Percentiles rank a stretch among this genome's conserved stretches.
phyloP scores from a whole-genome alignment of 2,797 vertebrate genomes.

The Chaetophractus vellerosus region DNA sequence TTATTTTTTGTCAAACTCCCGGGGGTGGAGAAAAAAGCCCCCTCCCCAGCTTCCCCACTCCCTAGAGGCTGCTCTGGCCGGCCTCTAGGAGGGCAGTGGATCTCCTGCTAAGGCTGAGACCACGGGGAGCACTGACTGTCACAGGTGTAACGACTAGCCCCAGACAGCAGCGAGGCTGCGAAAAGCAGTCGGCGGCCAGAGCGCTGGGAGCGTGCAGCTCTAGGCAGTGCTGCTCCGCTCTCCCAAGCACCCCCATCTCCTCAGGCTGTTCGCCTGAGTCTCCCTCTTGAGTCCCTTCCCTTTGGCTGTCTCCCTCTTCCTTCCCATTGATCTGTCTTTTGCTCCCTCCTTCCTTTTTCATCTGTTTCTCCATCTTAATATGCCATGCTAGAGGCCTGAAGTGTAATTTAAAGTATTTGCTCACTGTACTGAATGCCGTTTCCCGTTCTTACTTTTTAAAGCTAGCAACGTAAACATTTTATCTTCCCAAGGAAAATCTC shows the following conservation, averaged over 20 bases:
- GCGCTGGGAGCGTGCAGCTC: too few relatives aligned
- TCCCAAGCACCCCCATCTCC: background rate
- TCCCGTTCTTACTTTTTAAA: background rate
- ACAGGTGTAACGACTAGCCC: background rate
- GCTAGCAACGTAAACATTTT: background rate
- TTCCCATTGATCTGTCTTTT: background rate
- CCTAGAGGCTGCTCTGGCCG: accelerated
- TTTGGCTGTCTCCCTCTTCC: background rate
- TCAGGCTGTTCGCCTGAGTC: background rate
- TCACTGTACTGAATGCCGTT: background rate
- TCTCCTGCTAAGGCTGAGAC: background rate
- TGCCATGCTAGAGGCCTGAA: accelerated
- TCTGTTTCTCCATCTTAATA: background rate
- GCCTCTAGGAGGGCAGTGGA: background rate
- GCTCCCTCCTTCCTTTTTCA: background rate
- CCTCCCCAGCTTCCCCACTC: background rate
- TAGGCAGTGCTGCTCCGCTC: background rate
- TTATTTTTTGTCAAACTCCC: background rate
- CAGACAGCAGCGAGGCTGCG: background rate
- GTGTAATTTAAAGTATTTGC: background rate
- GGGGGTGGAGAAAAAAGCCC: background rate
- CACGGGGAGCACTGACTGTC: background rate
- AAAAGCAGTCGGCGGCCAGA: background rate
- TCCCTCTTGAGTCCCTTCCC: background rate
- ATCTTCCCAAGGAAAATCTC: background rate